phyloP scores from a whole-genome alignment of 2,888 invertebrate genomes.

The Agonopterix heracliana region DNA sequence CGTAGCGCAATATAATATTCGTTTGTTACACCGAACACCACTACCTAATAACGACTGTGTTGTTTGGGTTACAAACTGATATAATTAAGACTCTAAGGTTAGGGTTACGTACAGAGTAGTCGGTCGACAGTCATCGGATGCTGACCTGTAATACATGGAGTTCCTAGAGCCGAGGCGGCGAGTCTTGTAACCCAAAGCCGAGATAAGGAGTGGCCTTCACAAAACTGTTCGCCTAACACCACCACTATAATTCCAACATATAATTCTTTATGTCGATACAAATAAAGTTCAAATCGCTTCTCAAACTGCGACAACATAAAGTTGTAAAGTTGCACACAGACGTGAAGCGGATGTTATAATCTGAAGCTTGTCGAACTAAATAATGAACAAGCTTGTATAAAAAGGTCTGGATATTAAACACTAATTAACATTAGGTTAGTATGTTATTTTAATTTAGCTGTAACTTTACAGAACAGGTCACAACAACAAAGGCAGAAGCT shows the following conservation, averaged over 20 bases:
- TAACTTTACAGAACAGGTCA: no score
- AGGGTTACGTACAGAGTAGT: no score
- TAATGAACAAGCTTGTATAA: slow-evolving; percentile 33
- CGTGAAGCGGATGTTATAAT: slow-evolving; percentile 54
- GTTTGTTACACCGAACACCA: no score
- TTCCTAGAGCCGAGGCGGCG: slow-evolving; percentile 45
- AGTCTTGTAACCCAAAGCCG: slow-evolving; percentile 56
- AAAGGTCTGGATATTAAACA: slow-evolving; percentile 27
- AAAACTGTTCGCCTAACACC: slow-evolving; percentile 21
- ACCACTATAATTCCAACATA: slow-evolving; percentile 3
- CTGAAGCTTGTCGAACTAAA: slow-evolving; percentile 35
- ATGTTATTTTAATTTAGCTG: not conserved
- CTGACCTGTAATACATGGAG: slow-evolving; percentile 30
- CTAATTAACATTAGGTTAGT: slow-evolving; percentile 21
- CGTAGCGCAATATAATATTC: no score
- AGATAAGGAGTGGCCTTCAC: slow-evolving; percentile 58
- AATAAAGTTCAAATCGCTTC: slow-evolving; percentile 20
- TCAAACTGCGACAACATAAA: no score
- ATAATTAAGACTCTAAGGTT: no score
- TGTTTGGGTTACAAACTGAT: no score
- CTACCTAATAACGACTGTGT: no score
- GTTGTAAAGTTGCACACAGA: slow-evolving; percentile 16
- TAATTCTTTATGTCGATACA: slow-evolving; percentile 9
- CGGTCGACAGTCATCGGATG: slow-evolving; percentile 19
- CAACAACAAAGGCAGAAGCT: no score